Conservation (phyloP, 64 coral and sea anemone genomes). For the Orbicella faveolata region DNA sequence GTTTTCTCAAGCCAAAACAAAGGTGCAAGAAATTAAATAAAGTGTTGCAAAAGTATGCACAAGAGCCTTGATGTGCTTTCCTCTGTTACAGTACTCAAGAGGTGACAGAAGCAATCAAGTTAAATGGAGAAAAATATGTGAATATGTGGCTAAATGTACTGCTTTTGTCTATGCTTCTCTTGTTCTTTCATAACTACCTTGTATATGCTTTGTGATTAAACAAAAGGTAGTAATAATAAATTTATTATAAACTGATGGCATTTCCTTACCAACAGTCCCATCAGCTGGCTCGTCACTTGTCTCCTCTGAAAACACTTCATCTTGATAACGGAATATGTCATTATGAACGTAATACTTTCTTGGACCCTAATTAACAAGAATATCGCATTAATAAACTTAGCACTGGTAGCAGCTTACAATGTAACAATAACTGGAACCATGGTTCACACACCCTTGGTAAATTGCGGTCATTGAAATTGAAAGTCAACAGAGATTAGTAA, state of each 20-base stretch:
- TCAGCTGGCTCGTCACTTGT: constrained; percentile 96
- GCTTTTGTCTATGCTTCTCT: no score
- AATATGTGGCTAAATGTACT: no score
- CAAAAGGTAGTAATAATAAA: background rate
- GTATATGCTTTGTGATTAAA: background rate
- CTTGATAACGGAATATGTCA: constrained; percentile 99
- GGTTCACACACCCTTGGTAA: no score
- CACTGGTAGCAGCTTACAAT: background rate
- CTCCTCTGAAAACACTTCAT: constrained; percentile 94
- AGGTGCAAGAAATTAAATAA: no score
- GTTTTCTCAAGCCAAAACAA: no score
- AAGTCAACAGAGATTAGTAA: background rate
- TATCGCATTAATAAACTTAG: background rate
- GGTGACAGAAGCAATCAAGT: no score
- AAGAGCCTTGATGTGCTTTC: background rate
- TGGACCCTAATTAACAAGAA: constrained; percentile 54
- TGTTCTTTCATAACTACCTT: background rate
- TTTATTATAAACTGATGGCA: background rate
- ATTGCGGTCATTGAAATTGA: no score
- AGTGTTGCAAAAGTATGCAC: no score
- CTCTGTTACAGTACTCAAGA: background rate
- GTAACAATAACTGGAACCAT: background rate
- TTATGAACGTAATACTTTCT: constrained; percentile 98
- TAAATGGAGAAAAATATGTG: no score
- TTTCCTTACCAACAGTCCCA: constrained; percentile 82